A percentile compares a stretch with the other conserved stretches of the same genome.
Conservation (phyloP, 1,140 invertebrate species). For the Drosophila kepulauana region DNA sequence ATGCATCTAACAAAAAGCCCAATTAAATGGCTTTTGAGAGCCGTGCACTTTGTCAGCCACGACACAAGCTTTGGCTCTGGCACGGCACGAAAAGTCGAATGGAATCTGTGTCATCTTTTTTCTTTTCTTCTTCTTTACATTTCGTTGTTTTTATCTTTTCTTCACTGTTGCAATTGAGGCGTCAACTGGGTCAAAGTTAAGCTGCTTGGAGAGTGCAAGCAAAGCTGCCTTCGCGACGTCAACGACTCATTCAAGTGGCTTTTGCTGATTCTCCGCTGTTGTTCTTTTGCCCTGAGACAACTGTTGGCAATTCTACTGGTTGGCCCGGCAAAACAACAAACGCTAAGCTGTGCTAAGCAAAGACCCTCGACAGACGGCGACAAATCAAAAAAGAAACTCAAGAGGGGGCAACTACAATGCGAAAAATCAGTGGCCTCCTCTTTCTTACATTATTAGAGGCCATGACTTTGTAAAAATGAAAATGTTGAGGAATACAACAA, state of each 20-base stretch:
- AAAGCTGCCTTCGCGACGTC: conserved; percentile 46
- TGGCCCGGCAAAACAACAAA: conserved; percentile 20
- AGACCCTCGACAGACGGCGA: conserved; percentile 25
- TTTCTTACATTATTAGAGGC: conserved; percentile 53
- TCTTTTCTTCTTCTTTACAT: neutral
- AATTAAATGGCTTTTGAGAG: conserved; percentile 73
- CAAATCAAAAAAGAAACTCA: conserved; percentile 25
- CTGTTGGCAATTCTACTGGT: conserved; percentile 17
- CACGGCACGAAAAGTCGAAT: conserved; percentile 28
- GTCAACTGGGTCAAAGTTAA: conserved; percentile 81
- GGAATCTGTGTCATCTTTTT: conserved; percentile 59
- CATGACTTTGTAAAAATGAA: conserved; percentile 73
- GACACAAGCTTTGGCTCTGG: conserved; percentile 5
- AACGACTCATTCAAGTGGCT: conserved; percentile 58
- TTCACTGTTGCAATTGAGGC: conserved; percentile 66
- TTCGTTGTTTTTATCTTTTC: neutral
- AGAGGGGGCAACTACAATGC: conserved; percentile 8
- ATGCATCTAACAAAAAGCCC: conserved; percentile 46
- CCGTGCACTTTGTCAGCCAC: conserved; percentile 52
- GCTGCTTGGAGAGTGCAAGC: conserved; percentile 42
- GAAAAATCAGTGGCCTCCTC: conserved; percentile 32
- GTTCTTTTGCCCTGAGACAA: conserved; percentile 26
- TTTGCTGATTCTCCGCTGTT: conserved; percentile 58
- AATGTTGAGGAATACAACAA: conserved; percentile 27
- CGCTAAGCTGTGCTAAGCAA: conserved; percentile 49